Percentiles rank a stretch among this genome's conserved stretches.
Conservation (phyloP, 1,140 invertebrate genomes). For the Adelges cooleyi region DNA sequence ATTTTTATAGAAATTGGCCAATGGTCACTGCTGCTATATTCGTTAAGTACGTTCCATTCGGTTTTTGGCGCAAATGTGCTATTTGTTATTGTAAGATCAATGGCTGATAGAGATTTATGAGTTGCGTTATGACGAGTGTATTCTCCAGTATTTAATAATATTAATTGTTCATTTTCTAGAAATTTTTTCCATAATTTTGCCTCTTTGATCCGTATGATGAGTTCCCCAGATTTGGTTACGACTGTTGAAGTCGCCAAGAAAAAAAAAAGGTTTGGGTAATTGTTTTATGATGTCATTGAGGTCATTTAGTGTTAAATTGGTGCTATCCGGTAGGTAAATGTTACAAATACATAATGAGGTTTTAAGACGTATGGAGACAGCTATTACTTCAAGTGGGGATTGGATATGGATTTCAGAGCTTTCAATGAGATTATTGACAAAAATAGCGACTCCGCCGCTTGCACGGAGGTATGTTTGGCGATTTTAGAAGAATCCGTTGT, state of each 20-base stretch:
- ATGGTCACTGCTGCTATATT: not conserved
- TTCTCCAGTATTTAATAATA: not conserved
- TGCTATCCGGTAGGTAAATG: not conserved
- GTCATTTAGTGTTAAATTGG: too few species aligned
- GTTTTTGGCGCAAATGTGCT: not conserved
- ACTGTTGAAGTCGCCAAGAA: too few species aligned
- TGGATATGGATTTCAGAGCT: not conserved
- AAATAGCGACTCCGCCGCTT: not conserved
- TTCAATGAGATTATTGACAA: not conserved
- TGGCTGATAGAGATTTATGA: not conserved
- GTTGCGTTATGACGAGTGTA: not conserved
- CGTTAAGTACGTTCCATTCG: not conserved
- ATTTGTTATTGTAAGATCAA: not conserved
- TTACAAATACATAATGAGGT: not conserved
- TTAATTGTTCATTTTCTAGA: not conserved
- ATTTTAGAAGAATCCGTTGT: not conserved
- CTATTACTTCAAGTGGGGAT: not conserved
- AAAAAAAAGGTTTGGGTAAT: not conserved
- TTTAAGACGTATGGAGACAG: not conserved
- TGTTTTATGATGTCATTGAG: too few species aligned
- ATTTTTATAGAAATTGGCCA: not conserved
- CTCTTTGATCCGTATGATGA: too few species aligned
- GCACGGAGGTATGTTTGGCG: not conserved
- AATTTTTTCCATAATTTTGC: not conserved
- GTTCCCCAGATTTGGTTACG: too few species aligned